A percentile compares a stretch with the other conserved stretches of the same genome.
Conservation (phyloP, 2,113 vertebrate genomes). For the Hemibagrus wyckioides region DNA sequence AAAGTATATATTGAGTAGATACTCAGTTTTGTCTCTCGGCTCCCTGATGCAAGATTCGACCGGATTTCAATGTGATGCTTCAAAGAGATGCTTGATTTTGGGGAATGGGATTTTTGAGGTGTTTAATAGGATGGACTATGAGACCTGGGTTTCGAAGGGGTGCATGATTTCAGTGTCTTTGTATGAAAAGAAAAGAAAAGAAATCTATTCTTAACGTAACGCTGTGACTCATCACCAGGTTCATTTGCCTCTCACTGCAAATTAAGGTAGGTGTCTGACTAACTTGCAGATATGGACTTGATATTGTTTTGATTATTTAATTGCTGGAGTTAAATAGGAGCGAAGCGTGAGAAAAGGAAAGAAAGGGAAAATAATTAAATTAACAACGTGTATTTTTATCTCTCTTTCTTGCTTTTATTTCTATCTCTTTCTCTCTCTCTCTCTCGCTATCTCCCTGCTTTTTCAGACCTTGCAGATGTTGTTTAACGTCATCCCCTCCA, state of each 20-base stretch:
- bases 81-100: conserved; percentile 30
- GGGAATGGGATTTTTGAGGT: background rate
- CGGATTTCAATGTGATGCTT: conserved; percentile 31
- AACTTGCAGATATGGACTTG: conserved; percentile 74
- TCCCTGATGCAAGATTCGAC: conserved; percentile 1
- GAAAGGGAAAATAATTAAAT: conserved; percentile 4
- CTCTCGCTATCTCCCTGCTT: background rate
- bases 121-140: background rate
- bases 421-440: background rate
- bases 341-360: conserved; percentile 14
- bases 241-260: conserved; percentile 78
- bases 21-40: conserved; percentile 5
- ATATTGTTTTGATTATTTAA: conserved; percentile 74
- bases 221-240: conserved; percentile 77
- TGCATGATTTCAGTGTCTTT: conserved; percentile 64
- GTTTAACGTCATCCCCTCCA: conserved; percentile 50
- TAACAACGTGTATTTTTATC: background rate
- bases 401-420: background rate
- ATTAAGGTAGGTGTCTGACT: conserved; percentile 78
- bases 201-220: conserved; percentile 64
- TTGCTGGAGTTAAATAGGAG: conserved; percentile 54
- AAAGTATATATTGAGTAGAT: background rate
- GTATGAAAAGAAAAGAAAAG: conserved; percentile 44
- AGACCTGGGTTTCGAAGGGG: conserved; percentile 50
- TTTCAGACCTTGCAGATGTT: conserved; percentile 44